Evolutionary conservation across 2,113 vertebrate species (phyloP).

Genomic region (Pygoscelis adeliae): DNA sequence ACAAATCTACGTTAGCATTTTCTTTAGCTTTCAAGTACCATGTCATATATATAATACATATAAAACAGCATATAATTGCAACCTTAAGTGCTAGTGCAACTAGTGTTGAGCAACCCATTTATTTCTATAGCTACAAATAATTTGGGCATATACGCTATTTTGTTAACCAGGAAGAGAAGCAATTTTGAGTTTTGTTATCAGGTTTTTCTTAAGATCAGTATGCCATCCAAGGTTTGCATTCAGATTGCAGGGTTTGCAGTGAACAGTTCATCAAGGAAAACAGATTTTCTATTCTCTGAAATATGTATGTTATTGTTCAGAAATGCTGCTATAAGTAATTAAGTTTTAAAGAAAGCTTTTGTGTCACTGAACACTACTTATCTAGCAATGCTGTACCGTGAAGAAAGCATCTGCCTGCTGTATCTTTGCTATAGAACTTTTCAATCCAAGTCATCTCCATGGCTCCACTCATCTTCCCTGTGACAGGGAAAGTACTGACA

Average conservation of each 20-base stretch:
- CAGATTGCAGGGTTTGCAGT: not conserved
- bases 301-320: not conserved
- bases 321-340: constrained; percentile 7
- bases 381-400: not conserved
- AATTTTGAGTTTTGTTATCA: not conserved
- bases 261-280: constrained; percentile 1
- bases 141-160: not conserved
- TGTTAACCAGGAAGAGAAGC: not conserved
- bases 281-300: not conserved
- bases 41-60: not conserved
- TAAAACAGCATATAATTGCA: not conserved
- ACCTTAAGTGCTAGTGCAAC: constrained; percentile 17
- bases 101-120: not conserved
- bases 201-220: not conserved
- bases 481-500: not conserved
- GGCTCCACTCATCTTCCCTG: not conserved
- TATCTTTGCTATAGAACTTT: not conserved
- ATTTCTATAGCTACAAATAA: not conserved
- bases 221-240: not conserved
- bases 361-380: constrained; percentile 4
- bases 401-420: constrained; percentile 35
- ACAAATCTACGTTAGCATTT: constrained; percentile 30
- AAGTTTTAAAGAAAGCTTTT: constrained; percentile 30
- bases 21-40: constrained; percentile 14
- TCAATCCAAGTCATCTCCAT: not conserved